Percentiles rank a stretch among this genome's conserved stretches.
These are phyloP conservation scores for Eueides isabella DNA, from an alignment of 1,140 invertebrate genomes.

Conservation along the genomic window DNA sequence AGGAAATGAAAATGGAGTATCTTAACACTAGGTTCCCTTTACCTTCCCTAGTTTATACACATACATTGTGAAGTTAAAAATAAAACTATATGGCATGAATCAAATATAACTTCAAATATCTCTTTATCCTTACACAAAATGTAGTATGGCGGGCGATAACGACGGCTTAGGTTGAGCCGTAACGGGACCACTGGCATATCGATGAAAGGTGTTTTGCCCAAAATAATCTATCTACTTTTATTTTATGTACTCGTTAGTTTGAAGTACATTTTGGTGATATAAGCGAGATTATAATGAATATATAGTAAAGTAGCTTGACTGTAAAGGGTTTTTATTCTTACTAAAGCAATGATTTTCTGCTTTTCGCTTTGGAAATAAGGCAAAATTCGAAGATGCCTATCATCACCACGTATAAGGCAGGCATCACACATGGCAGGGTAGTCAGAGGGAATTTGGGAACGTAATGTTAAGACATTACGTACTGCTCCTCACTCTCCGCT, in stretches of 20 bases:
- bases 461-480: no score
- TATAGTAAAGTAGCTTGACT: no score
- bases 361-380: no score
- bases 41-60: neutral
- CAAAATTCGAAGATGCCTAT: no score
- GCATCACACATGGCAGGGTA: no score
- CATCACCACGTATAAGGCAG: no score
- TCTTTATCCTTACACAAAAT: neutral
- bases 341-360: no score
- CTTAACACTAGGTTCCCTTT: neutral
- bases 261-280: neutral
- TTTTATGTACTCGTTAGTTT: neutral
- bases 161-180: neutral
- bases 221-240: neutral
- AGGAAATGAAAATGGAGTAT: neutral
- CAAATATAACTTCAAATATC: neutral
- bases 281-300: no score
- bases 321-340: no score
- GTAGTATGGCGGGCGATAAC: neutral
- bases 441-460: no score
- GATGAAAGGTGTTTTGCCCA: neutral
- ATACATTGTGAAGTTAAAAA: neutral
- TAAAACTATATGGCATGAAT: neutral
- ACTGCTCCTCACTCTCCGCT: no score
- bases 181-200: neutral